Conservation (phyloP, 2,888 invertebrate species). For the Apamea sordens region DNA sequence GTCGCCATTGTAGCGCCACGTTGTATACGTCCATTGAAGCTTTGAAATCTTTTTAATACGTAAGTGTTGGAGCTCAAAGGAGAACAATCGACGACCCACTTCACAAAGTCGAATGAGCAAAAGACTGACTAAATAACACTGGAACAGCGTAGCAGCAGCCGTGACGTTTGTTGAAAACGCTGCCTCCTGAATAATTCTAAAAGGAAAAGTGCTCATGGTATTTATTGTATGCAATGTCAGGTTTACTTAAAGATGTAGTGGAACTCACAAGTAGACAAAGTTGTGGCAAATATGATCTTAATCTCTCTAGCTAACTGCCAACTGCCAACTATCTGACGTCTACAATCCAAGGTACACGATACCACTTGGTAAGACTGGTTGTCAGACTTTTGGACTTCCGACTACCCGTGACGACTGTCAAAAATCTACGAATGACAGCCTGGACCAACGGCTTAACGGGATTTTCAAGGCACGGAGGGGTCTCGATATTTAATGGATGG, state of each 20-base stretch:
- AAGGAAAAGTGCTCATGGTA: neutral
- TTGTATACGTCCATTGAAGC: neutral
- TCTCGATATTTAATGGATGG: neutral
- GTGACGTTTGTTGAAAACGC: neutral
- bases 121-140: slow-evolving; percentile 4
- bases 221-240: neutral
- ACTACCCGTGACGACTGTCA: neutral
- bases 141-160: neutral
- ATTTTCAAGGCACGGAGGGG: neutral
- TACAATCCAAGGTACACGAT: too few relatives aligned
- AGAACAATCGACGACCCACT: slow-evolving; percentile 9
- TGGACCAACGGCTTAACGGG: neutral
- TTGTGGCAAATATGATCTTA: neutral
- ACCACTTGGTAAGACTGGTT: too few relatives aligned
- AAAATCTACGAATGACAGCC: neutral
- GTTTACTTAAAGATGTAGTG: neutral
- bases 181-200: neutral
- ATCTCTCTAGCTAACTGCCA: too few relatives aligned
- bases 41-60: neutral
- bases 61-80: neutral
- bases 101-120: slow-evolving; percentile 9
- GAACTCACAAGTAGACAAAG: neutral
- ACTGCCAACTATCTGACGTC: too few relatives aligned
- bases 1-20: too few relatives aligned
- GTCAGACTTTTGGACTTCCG: too few relatives aligned